Percentiles rank a stretch among this genome's conserved stretches.
These are phyloP conservation scores for Zoanthus solanderi DNA, from an alignment of 92 coral and sea anemone species.

Conservation along the genomic window DNA sequence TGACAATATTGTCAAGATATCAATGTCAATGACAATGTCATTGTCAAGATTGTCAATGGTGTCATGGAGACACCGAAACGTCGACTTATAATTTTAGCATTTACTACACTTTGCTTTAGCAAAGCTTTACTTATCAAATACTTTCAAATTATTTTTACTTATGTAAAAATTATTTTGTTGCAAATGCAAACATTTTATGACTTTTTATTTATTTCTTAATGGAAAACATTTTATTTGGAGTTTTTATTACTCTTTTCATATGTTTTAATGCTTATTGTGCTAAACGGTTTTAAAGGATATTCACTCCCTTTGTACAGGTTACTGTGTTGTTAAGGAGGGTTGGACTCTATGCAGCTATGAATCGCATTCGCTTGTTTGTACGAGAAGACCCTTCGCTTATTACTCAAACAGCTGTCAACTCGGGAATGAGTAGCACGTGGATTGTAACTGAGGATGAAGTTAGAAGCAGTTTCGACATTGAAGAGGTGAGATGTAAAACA, in stretches of 20 bases:
- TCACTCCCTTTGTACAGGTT: constrained; percentile 32
- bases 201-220: neutral
- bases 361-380: constrained; percentile 60
- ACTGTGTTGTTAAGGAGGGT: constrained; percentile 48
- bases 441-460: constrained; percentile 62
- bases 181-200: no score
- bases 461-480: constrained; percentile 55
- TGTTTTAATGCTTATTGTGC: neutral
- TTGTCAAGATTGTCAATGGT: no score
- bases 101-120: no score
- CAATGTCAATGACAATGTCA: no score
- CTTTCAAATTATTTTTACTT: no score
- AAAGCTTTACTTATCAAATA: no score
- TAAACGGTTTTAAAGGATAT: neutral
- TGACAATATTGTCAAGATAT: no score
- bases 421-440: constrained; percentile 67
- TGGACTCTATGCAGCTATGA: constrained; percentile 61
- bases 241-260: neutral
- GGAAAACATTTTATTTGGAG: neutral
- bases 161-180: no score
- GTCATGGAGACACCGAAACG: no score
- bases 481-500: constrained; percentile 54
- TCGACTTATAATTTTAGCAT: no score
- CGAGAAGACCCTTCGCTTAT: constrained; percentile 60
- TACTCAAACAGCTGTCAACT: constrained; percentile 55